Conservation (phyloP, 1,140 invertebrate species). For the Drosophila subobscura region DNA sequence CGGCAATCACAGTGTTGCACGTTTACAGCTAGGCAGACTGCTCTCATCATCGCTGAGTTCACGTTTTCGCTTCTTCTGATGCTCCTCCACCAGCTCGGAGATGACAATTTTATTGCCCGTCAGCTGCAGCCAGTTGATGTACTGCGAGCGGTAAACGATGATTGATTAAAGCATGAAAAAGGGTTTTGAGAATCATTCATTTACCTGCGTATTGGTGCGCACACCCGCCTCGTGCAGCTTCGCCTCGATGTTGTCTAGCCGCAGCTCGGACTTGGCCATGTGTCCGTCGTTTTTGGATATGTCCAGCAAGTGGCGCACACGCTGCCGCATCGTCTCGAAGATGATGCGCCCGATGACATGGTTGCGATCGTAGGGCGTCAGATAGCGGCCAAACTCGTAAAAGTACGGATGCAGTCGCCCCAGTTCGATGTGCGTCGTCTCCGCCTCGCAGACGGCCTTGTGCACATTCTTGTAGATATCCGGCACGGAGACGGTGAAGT, state of each 20-base stretch:
- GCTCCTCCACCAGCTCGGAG: conserved; percentile 80
- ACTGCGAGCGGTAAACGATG: conserved; percentile 30
- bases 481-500: conserved; percentile 85
- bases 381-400: conserved; percentile 87
- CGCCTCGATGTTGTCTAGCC: conserved; percentile 74
- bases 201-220: conserved; percentile 69
- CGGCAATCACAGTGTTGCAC: conserved; percentile 44
- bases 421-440: conserved; percentile 88
- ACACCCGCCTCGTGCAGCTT: conserved; percentile 74
- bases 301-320: conserved; percentile 76
- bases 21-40: conserved; percentile 44
- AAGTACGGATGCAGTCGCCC: conserved; percentile 88
- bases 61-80: conserved; percentile 76
- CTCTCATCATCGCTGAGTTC: conserved; percentile 64
- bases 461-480: conserved; percentile 88
- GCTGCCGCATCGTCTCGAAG: conserved; percentile 80
- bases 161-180: too few relatives aligned
- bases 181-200: not conserved
- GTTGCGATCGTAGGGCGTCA: conserved; percentile 80
- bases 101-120: conserved; percentile 65
- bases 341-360: conserved; percentile 79
- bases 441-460: conserved; percentile 88
- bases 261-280: conserved; percentile 61
- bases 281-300: conserved; percentile 73
- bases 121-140: conserved; percentile 77